A percentile compares a stretch with the other conserved stretches of the same genome.
These are phyloP conservation scores for Falcaria lacertinaria DNA, from an alignment of 2,888 invertebrate genomes.

Conservation along the genomic window DNA sequence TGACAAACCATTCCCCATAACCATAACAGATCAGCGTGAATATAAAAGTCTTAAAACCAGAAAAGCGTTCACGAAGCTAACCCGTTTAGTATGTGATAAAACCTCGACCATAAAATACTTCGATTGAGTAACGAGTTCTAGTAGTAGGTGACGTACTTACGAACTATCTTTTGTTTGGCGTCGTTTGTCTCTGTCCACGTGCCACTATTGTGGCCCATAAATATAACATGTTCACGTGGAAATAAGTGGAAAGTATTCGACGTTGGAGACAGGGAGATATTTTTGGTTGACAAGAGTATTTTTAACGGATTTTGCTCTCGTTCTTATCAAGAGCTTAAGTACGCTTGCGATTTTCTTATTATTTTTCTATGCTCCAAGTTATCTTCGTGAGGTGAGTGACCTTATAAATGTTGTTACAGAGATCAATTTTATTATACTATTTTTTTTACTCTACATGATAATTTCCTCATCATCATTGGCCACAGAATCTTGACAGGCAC, in stretches of 20 bases:
- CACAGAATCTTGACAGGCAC: too few species aligned
- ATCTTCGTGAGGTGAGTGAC: too few species aligned
- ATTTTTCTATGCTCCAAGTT: too few species aligned
- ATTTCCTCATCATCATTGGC: too few species aligned
- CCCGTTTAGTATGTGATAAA: not conserved
- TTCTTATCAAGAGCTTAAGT: not conserved
- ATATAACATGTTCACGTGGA: constrained; percentile 41
- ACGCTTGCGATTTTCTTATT: too few species aligned
- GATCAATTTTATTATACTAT: too few species aligned
- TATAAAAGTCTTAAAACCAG: not conserved
- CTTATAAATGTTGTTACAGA: too few species aligned
- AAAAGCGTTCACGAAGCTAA: not conserved
- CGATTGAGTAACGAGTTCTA: constrained; percentile 8
- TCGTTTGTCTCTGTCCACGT: constrained; percentile 55
- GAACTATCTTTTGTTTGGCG: constrained; percentile 51
- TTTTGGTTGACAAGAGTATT: constrained; percentile 24
- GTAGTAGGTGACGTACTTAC: constrained; percentile 23
- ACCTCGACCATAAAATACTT: constrained; percentile 8
- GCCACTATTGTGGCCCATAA: constrained; percentile 51
- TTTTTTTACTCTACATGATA: too few species aligned
- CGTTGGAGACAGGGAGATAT: constrained; percentile 27
- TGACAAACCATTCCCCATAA: not conserved
- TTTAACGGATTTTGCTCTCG: constrained; percentile 13
- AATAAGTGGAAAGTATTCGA: constrained; percentile 40
- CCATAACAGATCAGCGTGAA: not conserved